Evolutionary conservation across 2,888 invertebrate genomes (phyloP), one percentile per base, ranked within the genome.

Genomic region (Sisyra terminalis): DNA sequence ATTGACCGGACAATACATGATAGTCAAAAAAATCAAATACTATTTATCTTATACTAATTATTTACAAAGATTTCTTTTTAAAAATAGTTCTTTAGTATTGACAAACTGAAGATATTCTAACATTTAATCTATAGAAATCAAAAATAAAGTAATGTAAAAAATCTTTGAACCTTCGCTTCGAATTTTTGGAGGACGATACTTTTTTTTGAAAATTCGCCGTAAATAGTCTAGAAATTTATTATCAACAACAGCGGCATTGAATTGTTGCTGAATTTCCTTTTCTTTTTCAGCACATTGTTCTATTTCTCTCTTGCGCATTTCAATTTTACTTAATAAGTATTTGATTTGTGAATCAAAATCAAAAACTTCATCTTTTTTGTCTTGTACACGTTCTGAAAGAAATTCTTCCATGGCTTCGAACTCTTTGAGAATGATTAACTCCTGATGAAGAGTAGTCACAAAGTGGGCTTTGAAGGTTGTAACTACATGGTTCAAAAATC

Each of bases 141-240:
- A 24, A 24, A 24, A 5, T 24, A n/a, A n/a, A n/a, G n/a, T n/a
- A n/a, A n/a, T n/a, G n/a, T n/a, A n/a, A n/a, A n/a, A n/a, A n/a
- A n/a, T n/a, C n/a, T n/a, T n/a, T n/a, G n/a, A 52, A 64, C 69
- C 72, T 44, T 69, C 67, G 4, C 68, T 67, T 39, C 55, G 62
- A 1, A 64, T 63, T 53, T 79, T 80, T 0, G 75, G 75, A 5
- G 78, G 72, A 47, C 79, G 80, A 53, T 78, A 84, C 53, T 83
- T 86, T 56, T 86, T 90, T 55, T 78, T 83, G 54, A 81, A 90
- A 43, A 92, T 86, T 52, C 78, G 75, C 14, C 73, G 70, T 34
- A 92, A 59, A 55, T 87, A 89, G 51, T 81, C 78, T 5, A 71
- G 72, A 57, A 83, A 89, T 56, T 82, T 85, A 54, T 81, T 80